phyloP scores from a whole-genome alignment of 2,797 vertebrate species.

The Anas bahamensis region DNA sequence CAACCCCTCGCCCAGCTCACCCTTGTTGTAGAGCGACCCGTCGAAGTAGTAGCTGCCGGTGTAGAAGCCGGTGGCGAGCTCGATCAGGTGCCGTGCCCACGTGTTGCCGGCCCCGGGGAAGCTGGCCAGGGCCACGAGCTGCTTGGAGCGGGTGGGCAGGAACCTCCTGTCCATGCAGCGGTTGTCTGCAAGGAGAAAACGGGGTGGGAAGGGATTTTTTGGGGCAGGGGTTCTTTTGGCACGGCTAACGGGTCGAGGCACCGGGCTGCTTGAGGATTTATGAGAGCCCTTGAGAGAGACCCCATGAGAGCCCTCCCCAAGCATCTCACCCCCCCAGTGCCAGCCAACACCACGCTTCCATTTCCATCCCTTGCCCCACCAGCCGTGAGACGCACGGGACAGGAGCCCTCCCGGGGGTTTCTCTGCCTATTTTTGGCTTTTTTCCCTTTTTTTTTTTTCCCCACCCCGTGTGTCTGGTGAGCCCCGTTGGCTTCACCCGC shows the following conservation, averaged over 20 bases:
- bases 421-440: background rate
- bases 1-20: conserved; percentile 63
- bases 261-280: no score
- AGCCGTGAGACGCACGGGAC: background rate
- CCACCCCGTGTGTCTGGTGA: background rate
- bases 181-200: conserved; percentile 83
- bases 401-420: background rate
- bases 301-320: no score
- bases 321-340: background rate
- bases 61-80: conserved; percentile 95
- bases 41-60: conserved; percentile 99
- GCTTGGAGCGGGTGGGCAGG: conserved; percentile 87
- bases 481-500: background rate
- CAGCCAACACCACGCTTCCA: background rate
- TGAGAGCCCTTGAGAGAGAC: no score
- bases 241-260: no score
- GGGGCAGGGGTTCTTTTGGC: no score
- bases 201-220: no score
- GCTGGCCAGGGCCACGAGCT: conserved; percentile 92
- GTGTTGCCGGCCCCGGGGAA: conserved; percentile 97
- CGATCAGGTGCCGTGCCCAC: conserved; percentile 96
- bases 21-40: conserved; percentile 98
- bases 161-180: conserved; percentile 97
- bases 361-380: background rate
- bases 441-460: no score